These are phyloP conservation scores for Euura saliciscinereae DNA, from an alignment of 1,140 invertebrate species.

Conservation along the genomic window DNA sequence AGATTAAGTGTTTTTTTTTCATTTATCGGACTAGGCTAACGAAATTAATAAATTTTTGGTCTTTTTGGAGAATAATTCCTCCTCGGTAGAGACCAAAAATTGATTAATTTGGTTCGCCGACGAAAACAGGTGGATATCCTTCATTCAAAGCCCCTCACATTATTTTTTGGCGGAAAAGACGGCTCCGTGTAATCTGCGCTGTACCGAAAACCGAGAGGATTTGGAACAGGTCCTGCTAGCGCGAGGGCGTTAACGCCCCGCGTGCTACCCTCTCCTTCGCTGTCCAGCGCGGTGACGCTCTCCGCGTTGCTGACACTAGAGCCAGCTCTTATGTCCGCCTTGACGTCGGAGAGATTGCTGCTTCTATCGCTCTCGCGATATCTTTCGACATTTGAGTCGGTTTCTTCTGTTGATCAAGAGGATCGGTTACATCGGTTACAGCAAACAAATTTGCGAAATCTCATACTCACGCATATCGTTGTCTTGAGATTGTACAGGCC, in stretches of 20 bases:
- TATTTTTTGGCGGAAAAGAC: constrained; percentile 74
- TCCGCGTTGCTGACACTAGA: constrained; percentile 77
- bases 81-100: background rate
- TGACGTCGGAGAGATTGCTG: constrained; percentile 90
- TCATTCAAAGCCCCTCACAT: constrained; percentile 51
- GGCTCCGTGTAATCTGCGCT: constrained; percentile 88
- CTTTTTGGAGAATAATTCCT: background rate
- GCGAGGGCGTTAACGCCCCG: constrained; percentile 70
- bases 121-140: constrained; percentile 30
- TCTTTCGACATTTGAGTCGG: constrained; percentile 76
- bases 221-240: constrained; percentile 76
- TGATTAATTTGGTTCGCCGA: constrained; percentile 36
- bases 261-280: constrained; percentile 60
- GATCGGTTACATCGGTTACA: background rate
- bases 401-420: constrained; percentile 50
- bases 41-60: background rate
- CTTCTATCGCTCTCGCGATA: constrained; percentile 86
- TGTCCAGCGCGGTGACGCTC: constrained; percentile 65
- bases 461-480: constrained; percentile 56
- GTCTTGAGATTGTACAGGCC: constrained; percentile 53
- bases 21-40: constrained; percentile 22
- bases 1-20: too few relatives aligned
- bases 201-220: constrained; percentile 78
- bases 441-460: constrained; percentile 17
- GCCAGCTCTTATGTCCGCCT: constrained; percentile 84